Percentiles rank a stretch among this genome's conserved stretches.
These are phyloP conservation scores for Zygogramma bicolorata DNA, from an alignment of 2,888 invertebrate species.

Conservation along the genomic window DNA sequence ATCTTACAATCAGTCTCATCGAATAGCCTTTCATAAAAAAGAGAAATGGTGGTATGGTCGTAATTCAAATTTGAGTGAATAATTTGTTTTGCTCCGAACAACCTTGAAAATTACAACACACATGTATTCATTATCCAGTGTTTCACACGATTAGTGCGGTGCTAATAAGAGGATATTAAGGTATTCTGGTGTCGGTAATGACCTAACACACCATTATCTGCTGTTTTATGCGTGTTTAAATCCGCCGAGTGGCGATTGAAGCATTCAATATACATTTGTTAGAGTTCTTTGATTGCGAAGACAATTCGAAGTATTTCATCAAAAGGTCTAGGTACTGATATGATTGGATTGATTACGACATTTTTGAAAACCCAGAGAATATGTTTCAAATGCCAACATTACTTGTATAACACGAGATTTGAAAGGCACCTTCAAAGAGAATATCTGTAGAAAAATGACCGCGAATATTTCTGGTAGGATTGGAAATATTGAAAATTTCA, in stretches of 20 bases:
- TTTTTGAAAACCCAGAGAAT: no score
- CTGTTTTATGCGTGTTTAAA: conserved; percentile 3
- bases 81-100: conserved; percentile 1
- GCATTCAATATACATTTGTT: neutral
- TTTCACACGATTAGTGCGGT: conserved; percentile 9
- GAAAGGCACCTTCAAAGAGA: no score
- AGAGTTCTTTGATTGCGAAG: neutral
- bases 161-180: conserved; percentile 10
- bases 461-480: no score
- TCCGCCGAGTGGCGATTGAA: neutral
- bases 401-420: no score
- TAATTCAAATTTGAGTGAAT: conserved; percentile 3
- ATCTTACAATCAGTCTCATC: neutral
- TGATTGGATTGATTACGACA: no score
- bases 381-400: no score
- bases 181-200: conserved; percentile 6
- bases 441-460: no score
- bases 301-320: neutral
- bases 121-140: conserved; percentile 12
- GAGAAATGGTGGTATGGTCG: neutral
- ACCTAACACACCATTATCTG: conserved; percentile 6
- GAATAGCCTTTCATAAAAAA: neutral
- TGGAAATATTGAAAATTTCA: no score
- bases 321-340: neutral
- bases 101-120: conserved; percentile 9